Evolutionary conservation across 1,140 invertebrate genomes (phyloP), one percentile per base, ranked within the genome.

Genomic region (Listronotus oregonensis): DNA sequence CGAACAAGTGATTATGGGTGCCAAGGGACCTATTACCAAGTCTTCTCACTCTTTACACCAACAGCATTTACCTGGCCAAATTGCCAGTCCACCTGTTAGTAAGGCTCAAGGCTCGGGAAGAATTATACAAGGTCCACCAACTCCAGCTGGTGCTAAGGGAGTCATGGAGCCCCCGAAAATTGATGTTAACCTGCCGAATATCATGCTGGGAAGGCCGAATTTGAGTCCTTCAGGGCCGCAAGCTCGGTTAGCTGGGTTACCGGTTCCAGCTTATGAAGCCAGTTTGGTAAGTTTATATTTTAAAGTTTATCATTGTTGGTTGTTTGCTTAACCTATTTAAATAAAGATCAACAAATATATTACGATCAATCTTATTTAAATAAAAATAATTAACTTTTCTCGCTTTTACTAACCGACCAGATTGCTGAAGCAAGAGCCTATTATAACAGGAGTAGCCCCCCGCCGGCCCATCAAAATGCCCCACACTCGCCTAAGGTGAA

Each of bases 401-500:
- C 7, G 34, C 11, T 37, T 37, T 69, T 54, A 75, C 70, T 76
- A 73, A 74, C 59, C 71, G 60, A 34, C 78, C 81, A 83, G 81
- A 80, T 82, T 78, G 73, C 76, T 59, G 81, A 83, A 54, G 37
- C 64, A 71, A 79, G 71, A 76, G 77, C 71, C 73, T 75, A 34
- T 81, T 79, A 55, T 78, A 80, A 78, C 74, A 68, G 72, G 56
- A 76, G 83, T 58, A 86, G 88, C 80, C 89, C 90, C 71, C 89
- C 89, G 74, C 89, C 90, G 71, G 90, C 90, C 68, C 89, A 92
- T 80, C 89, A 89, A 83, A 90, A 91, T 80, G 90, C 89, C 78
- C 87, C 88, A 70, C 63, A 65, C 50, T 84, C 87, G 80, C 87
- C 88, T 79, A 87, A 89, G 89, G 89, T 91, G 84, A 71, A 52